Base-by-base conservation (phyloP, 2,888 invertebrate genomes). In the Meiosimyza platycephala region DNA sequence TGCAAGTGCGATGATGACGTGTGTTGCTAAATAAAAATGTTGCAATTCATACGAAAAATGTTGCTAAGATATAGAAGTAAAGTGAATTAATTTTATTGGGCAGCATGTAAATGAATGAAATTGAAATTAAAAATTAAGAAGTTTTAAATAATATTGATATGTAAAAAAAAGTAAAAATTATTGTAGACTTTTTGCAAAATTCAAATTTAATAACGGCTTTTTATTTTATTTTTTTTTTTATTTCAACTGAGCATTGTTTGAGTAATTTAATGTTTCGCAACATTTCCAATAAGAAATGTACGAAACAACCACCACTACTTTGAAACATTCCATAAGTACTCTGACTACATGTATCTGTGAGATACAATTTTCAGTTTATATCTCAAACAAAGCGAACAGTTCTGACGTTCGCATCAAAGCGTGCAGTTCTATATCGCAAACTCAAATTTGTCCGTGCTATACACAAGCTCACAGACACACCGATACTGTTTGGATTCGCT, bases 361-460 rank as follows among this genome's bases (percentile, higher is more conserved):
- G 55, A 64, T 12, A 50, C 64, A 40, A 9, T 40, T 40, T 40
- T 40, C 9, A 40, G 40, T 9, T 40, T 40, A 9, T 40, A 9
- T 18, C 40, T 40, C 40, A 54, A 1, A 11, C 67, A 40, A 16
- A 13, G 67, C 57, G 67, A 28, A 67, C 67, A 67, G 67, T 67
- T 67, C 40, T 40, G 18, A 57, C 67, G 67, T 47, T 67, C 33
- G 48, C 67, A 67, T 57, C 67, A 67, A 57, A 55, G 55, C 67
- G 67, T 57, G 16, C 67, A 57, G 67, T 67, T 57, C 55, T 48
- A 15, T 47, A 47, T n/a, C 55, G 16, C 59, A 5, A 28, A 11
- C 22, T 11, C 12, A 7, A 60, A 15, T 12, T 22, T 22, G 28
- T 12, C 57, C 57, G 28, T 57, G 57, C 51, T 11, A 57, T 22